Conservation (phyloP, 2,888 invertebrate species). For the Helleia helle region DNA sequence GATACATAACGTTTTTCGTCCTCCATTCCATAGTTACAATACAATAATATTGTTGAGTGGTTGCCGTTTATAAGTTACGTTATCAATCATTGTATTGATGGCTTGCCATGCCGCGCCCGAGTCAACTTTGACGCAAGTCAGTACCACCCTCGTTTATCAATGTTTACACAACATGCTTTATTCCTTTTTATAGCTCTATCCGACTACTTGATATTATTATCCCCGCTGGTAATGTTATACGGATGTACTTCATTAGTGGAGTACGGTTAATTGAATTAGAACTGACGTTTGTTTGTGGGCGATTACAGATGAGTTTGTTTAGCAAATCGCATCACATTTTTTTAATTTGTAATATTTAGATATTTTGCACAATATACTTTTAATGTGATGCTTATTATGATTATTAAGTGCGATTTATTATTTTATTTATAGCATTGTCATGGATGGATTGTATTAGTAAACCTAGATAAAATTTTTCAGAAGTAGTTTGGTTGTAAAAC, state of each 20-base stretch:
- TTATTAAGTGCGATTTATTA: too few species aligned
- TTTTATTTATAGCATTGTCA: too few species aligned
- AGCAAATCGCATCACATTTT: too few species aligned
- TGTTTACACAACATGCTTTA: slow-evolving; percentile 39
- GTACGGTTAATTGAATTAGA: neutral
- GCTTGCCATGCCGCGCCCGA: slow-evolving; percentile 7
- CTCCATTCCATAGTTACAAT: neutral
- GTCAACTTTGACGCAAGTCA: slow-evolving; percentile 8
- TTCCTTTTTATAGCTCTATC: slow-evolving; percentile 14
- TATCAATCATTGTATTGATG: slow-evolving; percentile 4
- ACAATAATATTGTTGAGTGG: neutral
- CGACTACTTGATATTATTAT: neutral
- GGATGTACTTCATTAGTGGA: neutral
- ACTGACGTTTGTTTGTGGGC: neutral
- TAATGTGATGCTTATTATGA: too few species aligned
- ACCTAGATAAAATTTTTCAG: too few species aligned
- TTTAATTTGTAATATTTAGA: too few species aligned
- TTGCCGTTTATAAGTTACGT: neutral
- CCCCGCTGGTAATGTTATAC: neutral
- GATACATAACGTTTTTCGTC: neutral
- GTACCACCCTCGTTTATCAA: slow-evolving; percentile 55
- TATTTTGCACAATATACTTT: too few species aligned
- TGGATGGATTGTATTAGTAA: too few species aligned
- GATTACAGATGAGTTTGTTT: too few species aligned
- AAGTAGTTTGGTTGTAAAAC: too few species aligned